phyloP scores from a whole-genome alignment of 2,113 vertebrate genomes.

The Merops nubicus region DNA sequence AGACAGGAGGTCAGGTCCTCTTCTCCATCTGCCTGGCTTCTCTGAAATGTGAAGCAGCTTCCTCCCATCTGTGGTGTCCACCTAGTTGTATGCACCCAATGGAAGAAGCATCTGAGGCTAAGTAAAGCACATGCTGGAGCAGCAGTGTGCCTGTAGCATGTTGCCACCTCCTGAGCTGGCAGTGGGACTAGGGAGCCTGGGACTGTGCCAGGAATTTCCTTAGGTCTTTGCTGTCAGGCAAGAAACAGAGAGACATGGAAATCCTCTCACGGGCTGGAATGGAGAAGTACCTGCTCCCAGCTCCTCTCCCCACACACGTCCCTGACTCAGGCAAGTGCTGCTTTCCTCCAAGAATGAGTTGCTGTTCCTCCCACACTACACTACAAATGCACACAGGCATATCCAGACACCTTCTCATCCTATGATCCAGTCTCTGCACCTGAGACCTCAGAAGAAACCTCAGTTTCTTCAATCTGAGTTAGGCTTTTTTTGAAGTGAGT shows the following conservation, averaged over 20 bases:
- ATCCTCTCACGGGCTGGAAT: neutral
- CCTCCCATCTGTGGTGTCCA: neutral
- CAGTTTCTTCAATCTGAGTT: neutral
- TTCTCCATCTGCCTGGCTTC: neutral
- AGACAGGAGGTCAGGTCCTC: neutral
- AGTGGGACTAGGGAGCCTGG: neutral
- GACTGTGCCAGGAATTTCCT: neutral
- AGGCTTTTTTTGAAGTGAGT: neutral
- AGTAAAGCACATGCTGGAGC: accelerated
- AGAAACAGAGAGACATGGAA: neutral
- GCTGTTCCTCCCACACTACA: neutral
- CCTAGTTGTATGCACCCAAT: accelerated
- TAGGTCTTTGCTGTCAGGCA: neutral
- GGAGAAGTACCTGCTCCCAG: neutral
- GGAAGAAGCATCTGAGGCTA: neutral
- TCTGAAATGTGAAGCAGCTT: neutral
- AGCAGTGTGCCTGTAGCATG: accelerated
- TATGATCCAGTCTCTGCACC: neutral
- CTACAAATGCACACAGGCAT: neutral
- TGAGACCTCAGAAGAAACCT: no score
- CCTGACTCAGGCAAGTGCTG: neutral
- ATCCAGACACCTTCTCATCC: neutral
- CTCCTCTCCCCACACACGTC: neutral
- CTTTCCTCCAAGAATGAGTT: neutral
- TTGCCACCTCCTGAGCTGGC: neutral